Conservation (phyloP, 2,113 vertebrate species). For the Phoenicopterus ruber region DNA sequence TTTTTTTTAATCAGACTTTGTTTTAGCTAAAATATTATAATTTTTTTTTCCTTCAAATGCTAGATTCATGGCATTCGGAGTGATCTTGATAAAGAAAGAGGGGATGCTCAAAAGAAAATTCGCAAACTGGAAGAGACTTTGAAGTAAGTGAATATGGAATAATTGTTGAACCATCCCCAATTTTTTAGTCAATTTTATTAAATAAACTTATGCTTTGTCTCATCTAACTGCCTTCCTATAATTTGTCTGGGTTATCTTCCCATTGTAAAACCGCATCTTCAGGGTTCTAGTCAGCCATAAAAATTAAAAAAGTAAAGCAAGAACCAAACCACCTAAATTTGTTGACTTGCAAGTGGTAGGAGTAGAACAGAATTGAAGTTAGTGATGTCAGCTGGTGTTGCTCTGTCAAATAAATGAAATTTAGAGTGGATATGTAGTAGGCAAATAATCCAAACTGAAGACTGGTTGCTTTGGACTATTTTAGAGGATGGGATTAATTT, state of each 20-base stretch:
- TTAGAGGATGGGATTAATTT: not conserved
- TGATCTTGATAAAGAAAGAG: constrained; percentile 71
- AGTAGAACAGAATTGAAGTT: not conserved
- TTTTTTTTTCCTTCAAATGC: not conserved
- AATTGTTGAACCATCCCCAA: not conserved
- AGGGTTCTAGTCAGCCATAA: not conserved
- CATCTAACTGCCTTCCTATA: not conserved
- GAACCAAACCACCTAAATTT: not conserved
- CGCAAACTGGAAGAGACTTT: constrained; percentile 65
- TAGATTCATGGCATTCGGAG: constrained; percentile 68
- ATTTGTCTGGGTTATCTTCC: not conserved
- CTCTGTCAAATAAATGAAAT: not conserved
- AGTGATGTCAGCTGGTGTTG: not conserved
- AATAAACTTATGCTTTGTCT: not conserved
- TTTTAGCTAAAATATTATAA: not conserved
- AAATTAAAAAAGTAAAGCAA: not conserved
- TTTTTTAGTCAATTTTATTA: not conserved
- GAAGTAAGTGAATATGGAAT: constrained; percentile 67
- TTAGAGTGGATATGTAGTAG: not conserved
- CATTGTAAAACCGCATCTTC: not conserved
- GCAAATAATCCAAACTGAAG: not conserved
- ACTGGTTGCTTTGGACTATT: not conserved
- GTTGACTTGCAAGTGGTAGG: not conserved
- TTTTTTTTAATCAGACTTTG: not conserved
- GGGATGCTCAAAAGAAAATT: constrained; percentile 66